Percentiles rank a stretch among this genome's conserved stretches.
phyloP scores from a whole-genome alignment of 2,113 vertebrate species.

The Otis tarda region DNA sequence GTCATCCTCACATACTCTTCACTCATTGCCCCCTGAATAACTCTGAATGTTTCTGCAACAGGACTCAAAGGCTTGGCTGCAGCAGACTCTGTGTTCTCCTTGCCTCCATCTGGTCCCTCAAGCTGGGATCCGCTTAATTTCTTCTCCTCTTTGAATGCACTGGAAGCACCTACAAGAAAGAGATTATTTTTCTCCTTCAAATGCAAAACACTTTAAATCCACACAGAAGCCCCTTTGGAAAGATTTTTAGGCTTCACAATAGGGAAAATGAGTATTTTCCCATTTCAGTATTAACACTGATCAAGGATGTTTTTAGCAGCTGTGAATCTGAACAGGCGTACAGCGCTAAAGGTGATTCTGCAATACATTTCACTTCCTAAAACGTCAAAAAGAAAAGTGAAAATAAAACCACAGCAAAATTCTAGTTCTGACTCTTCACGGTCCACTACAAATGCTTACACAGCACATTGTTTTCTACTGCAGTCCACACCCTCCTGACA shows the following conservation, averaged over 20 bases:
- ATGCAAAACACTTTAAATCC: background rate
- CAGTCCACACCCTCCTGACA: background rate
- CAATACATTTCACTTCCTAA: background rate
- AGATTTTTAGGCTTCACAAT: background rate
- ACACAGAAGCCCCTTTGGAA: no score
- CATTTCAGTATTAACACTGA: background rate
- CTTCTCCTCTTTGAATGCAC: conserved; percentile 65
- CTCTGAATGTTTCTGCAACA: conserved; percentile 83
- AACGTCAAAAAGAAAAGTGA: background rate
- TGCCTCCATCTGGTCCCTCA: background rate
- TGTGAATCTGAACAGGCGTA: background rate
- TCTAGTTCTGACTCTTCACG: background rate
- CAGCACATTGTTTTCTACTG: background rate
- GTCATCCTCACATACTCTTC: conserved; percentile 79
- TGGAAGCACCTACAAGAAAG: conserved; percentile 68
- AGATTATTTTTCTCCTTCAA: background rate
- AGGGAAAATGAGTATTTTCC: background rate
- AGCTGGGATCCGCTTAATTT: background rate
- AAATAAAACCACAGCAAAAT: background rate
- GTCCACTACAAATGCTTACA: background rate
- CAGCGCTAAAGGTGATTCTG: background rate
- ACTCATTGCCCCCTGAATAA: conserved; percentile 76
- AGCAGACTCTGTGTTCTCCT: background rate
- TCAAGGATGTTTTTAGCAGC: background rate
- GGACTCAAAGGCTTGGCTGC: conserved; percentile 47